Evolutionary conservation across 2,888 invertebrate genomes (phyloP), one percentile per base, ranked within the genome.

Genomic region (Xanthia icteritia): DNA sequence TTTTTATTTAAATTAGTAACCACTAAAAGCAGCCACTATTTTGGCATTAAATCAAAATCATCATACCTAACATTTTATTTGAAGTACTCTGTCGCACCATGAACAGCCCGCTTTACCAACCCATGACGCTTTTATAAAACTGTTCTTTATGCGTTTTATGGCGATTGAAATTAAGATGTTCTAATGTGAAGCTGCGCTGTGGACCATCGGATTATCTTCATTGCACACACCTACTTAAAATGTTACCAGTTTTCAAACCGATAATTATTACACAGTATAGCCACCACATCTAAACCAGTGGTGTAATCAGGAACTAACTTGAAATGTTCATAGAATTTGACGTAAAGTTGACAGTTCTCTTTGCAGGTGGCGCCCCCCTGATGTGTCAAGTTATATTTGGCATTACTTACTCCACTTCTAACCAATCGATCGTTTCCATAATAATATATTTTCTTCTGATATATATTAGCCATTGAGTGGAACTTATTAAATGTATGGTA

Each of bases 101-200:
- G 92, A 88, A 91, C 84, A 86, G 90, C 65, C 13, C 20, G 86
- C 93, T 72, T 93, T 93, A 93, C 69, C 42, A 71, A 75, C 69
- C 83, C 85, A 83, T 86, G 89, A 90, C 90, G 92, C 89, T 91
- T 92, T 93, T 92, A 92, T 94, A 93, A 94, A 93, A 91, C 92
- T 91, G 92, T 93, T 94, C 93, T 94, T 94, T 95, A 95, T 94
- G 94, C 90, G 86, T 94, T 94, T 94, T 93, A 94, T 93, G 92
- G 92, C 92, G 94, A 95, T 95, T 94, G 94, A 95, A 95, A 95
- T 95, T 94, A 95, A 95, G 95, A 94, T 93, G 93, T 95, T 94
- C 92, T 92, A 93, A 94, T 93, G 92, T 93, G 92, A 92, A 90
- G 91, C 91, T 91, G 77, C 61, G 78, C 68, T 73, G 64, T 54